Evolutionary conservation across 2,888 invertebrate species (phyloP).

Genomic region (Anodontia alba): DNA sequence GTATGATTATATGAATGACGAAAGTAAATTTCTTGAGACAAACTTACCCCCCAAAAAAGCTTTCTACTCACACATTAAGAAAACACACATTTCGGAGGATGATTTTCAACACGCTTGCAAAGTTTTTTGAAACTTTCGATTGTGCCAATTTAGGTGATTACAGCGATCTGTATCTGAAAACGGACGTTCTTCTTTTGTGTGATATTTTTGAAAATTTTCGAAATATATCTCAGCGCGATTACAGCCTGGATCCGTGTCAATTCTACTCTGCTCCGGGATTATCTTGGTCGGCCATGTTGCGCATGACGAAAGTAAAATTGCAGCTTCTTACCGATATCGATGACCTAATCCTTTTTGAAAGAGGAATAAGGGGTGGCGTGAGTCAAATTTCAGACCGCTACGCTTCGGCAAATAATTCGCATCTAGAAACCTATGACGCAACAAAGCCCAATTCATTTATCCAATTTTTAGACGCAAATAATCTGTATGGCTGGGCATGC

Average conservation of each 20-base stretch:
- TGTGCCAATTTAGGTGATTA: slow-evolving; percentile 30
- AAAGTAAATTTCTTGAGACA: slow-evolving; percentile 10
- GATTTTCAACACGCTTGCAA: slow-evolving; percentile 30
- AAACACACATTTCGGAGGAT: not conserved
- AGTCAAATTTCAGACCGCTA: slow-evolving; percentile 38
- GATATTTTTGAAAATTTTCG: slow-evolving; percentile 48
- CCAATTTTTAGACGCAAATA: slow-evolving; percentile 32
- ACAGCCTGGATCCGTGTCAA: slow-evolving; percentile 44
- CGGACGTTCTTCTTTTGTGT: slow-evolving; percentile 32
- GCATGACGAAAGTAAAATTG: slow-evolving; percentile 38
- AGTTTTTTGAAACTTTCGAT: slow-evolving; percentile 24
- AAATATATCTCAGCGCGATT: slow-evolving; percentile 27
- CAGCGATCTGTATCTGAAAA: slow-evolving; percentile 45
- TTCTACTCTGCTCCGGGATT: slow-evolving; percentile 50
- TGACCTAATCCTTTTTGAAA: not conserved
- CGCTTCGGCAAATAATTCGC: slow-evolving; percentile 49
- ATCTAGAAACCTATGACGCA: slow-evolving; percentile 47
- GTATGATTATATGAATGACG: slow-evolving; percentile 32
- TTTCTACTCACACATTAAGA: not conserved
- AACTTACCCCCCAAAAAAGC: not conserved
- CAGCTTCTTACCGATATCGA: slow-evolving; percentile 49
- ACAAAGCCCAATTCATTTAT: slow-evolving; percentile 45
- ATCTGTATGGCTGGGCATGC: slow-evolving; percentile 63
- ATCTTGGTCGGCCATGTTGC: slow-evolving; percentile 24
- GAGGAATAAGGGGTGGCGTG: slow-evolving; percentile 40